These are phyloP conservation scores for Morbakka virulenta DNA, from an alignment of 30 jellyfish, hydroid and myxozoan species.

Conservation along the genomic window DNA sequence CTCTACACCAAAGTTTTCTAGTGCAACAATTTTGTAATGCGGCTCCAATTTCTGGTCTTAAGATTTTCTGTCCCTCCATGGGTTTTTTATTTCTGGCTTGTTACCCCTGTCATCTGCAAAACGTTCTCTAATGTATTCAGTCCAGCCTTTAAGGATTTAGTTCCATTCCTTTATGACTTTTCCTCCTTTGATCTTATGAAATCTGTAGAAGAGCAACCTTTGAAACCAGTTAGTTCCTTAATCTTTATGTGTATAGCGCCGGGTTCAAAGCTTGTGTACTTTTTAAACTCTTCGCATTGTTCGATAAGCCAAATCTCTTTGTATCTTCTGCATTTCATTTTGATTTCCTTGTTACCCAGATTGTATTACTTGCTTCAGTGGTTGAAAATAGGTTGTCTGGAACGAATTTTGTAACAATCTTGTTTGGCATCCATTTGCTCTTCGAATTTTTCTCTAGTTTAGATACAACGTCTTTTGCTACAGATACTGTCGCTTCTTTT, in stretches of 20 bases:
- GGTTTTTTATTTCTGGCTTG: too few species aligned
- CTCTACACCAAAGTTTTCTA: too few species aligned
- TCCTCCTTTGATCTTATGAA: constrained; percentile 30
- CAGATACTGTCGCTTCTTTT: constrained; percentile 8
- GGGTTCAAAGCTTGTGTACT: not conserved
- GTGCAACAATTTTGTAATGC: too few species aligned
- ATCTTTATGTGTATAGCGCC: constrained; percentile 13
- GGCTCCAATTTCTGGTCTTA: constrained; percentile 1
- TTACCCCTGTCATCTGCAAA: too few species aligned
- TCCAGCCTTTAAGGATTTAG: constrained; percentile 16
- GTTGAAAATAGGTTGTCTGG: not conserved
- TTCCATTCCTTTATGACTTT: constrained; percentile 13
- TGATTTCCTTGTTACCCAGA: not conserved
- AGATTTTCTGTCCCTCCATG: constrained; percentile 6
- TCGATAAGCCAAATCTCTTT: constrained; percentile 21
- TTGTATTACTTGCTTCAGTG: not conserved
- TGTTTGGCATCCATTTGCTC: constrained; percentile 6
- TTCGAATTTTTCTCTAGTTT: not conserved
- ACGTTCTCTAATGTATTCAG: constrained; percentile 44
- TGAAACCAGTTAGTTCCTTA: constrained; percentile 18
- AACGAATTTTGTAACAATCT: not conserved
- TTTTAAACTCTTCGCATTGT: constrained; percentile 38
- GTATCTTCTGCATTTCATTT: constrained; percentile 1
- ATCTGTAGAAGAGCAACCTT: constrained; percentile 7
- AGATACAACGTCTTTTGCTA: not conserved